phyloP scores from a whole-genome alignment of 2,888 invertebrate genomes.

The Perizoma affinitatum region DNA sequence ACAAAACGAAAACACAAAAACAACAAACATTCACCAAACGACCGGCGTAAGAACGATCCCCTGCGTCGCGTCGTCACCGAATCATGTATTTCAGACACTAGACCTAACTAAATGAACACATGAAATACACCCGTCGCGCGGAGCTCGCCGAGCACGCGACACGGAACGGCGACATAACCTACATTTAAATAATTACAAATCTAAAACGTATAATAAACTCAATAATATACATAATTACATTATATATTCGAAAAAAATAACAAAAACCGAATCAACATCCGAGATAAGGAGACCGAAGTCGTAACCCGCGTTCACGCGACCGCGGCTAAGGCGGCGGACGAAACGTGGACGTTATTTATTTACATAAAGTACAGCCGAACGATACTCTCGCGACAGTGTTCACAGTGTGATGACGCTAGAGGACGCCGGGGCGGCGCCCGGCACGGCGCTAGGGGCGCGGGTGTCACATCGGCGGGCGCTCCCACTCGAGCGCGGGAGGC shows the following conservation, averaged over 20 bases:
- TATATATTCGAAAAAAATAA: conserved; percentile 76
- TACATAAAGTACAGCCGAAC: conserved; percentile 43
- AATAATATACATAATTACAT: conserved; percentile 84
- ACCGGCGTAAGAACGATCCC: conserved; percentile 67
- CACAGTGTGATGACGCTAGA: conserved; percentile 40
- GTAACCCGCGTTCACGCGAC: conserved; percentile 24
- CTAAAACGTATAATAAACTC: conserved; percentile 81
- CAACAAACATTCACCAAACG: conserved; percentile 77
- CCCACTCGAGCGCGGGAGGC: conserved; percentile 78
- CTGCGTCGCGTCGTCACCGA: conserved; percentile 63
- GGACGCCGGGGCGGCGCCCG: conserved; percentile 42
- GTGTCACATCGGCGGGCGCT: conserved; percentile 80
- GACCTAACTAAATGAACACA: conserved; percentile 84
- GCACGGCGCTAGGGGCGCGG: conserved; percentile 54
- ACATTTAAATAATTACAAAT: conserved; percentile 80
- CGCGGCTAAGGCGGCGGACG: not conserved
- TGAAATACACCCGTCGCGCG: conserved; percentile 76
- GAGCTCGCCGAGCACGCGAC: conserved; percentile 53
- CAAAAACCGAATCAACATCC: conserved; percentile 63
- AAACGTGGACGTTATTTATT: conserved; percentile 48
- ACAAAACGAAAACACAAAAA: conserved; percentile 73
- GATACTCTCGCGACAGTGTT: conserved; percentile 33
- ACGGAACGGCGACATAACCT: conserved; percentile 64
- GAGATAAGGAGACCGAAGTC: conserved; percentile 30
- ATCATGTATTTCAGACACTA: conserved; percentile 77